Evolutionary conservation across 2,113 vertebrate species (phyloP).

Genomic region (Alaudala cheleensis): DNA sequence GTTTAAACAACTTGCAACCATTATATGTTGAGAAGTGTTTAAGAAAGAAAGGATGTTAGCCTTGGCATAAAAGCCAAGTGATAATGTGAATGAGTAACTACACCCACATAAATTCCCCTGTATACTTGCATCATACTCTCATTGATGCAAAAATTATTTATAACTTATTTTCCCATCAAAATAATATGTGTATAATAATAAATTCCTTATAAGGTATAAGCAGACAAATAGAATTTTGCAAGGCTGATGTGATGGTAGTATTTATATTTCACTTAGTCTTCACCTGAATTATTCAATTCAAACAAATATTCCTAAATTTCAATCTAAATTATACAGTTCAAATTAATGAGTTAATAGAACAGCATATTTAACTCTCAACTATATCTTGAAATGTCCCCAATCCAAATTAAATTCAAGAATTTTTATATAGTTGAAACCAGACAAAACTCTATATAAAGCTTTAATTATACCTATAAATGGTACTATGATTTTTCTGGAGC

Average conservation of each 20-base stretch:
- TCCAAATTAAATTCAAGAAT: background rate
- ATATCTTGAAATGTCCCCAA: background rate
- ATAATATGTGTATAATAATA: background rate
- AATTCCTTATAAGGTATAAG: background rate
- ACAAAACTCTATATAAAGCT: background rate
- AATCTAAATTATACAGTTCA: background rate
- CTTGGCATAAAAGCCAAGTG: background rate
- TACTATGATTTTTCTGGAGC: background rate
- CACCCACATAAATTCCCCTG: background rate
- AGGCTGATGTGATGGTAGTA: background rate
- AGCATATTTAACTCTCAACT: background rate
- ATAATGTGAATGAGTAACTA: background rate
- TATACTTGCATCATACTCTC: background rate
- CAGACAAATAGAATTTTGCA: background rate
- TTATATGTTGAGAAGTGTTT: background rate
- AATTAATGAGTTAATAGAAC: background rate
- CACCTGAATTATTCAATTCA: background rate
- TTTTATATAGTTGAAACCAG: background rate
- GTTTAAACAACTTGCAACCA: background rate
- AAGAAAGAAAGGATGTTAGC: constrained; percentile 13
- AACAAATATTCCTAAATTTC: background rate
- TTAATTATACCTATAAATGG: background rate
- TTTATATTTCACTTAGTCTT: background rate
- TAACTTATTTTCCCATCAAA: background rate
- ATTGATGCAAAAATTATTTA: background rate